Percentiles rank a stretch among this genome's conserved stretches.
Conservation (phyloP, 2,888 invertebrate species). For the Fissipunctia ypsillon region DNA sequence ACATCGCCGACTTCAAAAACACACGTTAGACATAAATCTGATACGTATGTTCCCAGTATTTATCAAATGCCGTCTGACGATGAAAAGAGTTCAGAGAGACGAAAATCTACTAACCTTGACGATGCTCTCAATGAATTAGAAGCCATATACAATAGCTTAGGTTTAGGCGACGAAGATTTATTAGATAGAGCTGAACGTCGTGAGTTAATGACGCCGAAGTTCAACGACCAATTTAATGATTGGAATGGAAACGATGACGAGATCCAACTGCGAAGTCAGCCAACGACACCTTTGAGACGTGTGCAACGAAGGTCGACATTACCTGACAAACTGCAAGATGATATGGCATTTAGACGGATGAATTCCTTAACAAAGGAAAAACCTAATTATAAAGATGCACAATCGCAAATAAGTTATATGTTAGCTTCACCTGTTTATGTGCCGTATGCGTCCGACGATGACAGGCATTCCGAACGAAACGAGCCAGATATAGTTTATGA, state of each 20-base stretch:
- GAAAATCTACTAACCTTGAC: conserved; percentile 95
- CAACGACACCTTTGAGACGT: conserved; percentile 85
- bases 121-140: conserved; percentile 97
- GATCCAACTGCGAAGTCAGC: conserved; percentile 86
- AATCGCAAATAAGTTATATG: conserved; percentile 92
- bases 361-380: conserved; percentile 90
- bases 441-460: conserved; percentile 87
- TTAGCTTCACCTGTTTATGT: conserved; percentile 92
- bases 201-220: conserved; percentile 91
- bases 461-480: conserved; percentile 90
- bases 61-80: conserved; percentile 87
- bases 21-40: conserved; percentile 87
- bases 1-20: conserved; percentile 83
- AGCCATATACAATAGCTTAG: conserved; percentile 96
- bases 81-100: conserved; percentile 87
- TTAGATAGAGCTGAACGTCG: conserved; percentile 94
- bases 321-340: conserved; percentile 93
- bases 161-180: conserved; percentile 95
- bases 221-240: conserved; percentile 86
- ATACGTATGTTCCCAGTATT: conserved; percentile 81
- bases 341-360: conserved; percentile 95
- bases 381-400: conserved; percentile 82
- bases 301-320: conserved; percentile 87
- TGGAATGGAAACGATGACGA: conserved; percentile 89
- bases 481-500: conserved; percentile 96